phyloP scores from a whole-genome alignment of 2,113 vertebrate species.

The Orientallactaga bullata region DNA sequence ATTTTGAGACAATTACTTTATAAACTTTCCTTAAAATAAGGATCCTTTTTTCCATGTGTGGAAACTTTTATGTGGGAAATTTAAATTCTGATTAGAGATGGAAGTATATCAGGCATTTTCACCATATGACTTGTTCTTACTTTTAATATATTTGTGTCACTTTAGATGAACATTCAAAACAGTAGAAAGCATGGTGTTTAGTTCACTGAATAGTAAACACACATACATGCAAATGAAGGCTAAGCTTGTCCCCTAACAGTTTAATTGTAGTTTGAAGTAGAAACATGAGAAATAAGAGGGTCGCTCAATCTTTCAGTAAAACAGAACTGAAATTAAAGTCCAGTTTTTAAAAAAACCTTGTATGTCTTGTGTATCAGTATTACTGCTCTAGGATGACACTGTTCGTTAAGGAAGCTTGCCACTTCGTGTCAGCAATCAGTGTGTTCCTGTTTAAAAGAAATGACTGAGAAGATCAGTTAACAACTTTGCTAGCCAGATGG shows the following conservation, averaged over 20 bases:
- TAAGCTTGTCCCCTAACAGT: neutral
- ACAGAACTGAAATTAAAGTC: neutral
- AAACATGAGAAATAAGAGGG: neutral
- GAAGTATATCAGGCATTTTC: neutral
- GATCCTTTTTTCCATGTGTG: neutral
- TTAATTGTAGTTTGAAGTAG: neutral
- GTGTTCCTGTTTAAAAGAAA: slow-evolving; percentile 58
- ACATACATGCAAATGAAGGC: no score
- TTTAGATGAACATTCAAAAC: neutral
- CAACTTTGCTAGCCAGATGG: slow-evolving; percentile 49
- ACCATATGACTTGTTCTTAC: neutral
- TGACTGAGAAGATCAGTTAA: neutral
- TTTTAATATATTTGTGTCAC: neutral
- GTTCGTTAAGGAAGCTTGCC: neutral
- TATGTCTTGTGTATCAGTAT: neutral
- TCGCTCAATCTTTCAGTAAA: neutral
- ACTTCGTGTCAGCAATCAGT: neutral
- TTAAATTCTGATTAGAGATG: neutral
- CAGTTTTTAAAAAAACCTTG: neutral
- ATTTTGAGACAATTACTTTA: neutral
- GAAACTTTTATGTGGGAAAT: neutral
- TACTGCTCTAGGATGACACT: neutral
- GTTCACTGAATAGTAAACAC: neutral
- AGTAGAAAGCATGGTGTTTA: neutral
- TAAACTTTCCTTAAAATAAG: neutral